Percentiles rank a stretch among this genome's conserved stretches.
These are phyloP conservation scores for Crotalus tigris DNA, from an alignment of 2,113 vertebrate species.

Conservation along the genomic window DNA sequence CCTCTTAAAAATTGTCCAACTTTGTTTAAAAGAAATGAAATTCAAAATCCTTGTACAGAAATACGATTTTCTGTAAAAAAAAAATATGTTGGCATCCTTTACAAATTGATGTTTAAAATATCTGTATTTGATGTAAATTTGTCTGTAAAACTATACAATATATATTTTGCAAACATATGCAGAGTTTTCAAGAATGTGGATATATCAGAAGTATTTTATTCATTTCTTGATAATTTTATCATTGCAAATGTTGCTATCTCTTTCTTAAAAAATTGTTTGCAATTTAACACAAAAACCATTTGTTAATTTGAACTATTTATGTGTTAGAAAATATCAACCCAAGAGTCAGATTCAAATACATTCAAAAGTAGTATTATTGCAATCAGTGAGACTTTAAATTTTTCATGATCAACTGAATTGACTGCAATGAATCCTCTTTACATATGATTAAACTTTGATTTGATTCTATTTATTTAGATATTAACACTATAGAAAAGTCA, in stretches of 20 bases:
- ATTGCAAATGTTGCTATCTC: conserved; percentile 45
- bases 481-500: neutral
- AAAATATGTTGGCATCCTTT: conserved; percentile 59
- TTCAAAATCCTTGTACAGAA: conserved; percentile 50
- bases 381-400: neutral
- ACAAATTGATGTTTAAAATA: conserved; percentile 70
- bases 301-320: neutral
- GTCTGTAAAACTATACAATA: conserved; percentile 80
- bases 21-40: neutral
- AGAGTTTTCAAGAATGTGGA: conserved; percentile 78
- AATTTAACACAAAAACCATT: neutral
- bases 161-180: conserved; percentile 65
- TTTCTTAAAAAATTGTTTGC: conserved; percentile 30
- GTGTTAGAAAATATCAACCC: neutral
- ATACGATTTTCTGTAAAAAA: conserved; percentile 41
- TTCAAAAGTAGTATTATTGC: neutral
- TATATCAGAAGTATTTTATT: conserved; percentile 74
- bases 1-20: conserved; percentile 71
- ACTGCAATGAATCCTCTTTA: neutral
- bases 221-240: conserved; percentile 52
- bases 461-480: neutral
- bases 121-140: conserved; percentile 82
- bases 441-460: neutral
- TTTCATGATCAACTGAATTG: neutral
- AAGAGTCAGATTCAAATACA: neutral